phyloP scores from a whole-genome alignment of 2,797 vertebrate species.

The Enteromius viviparus region DNA sequence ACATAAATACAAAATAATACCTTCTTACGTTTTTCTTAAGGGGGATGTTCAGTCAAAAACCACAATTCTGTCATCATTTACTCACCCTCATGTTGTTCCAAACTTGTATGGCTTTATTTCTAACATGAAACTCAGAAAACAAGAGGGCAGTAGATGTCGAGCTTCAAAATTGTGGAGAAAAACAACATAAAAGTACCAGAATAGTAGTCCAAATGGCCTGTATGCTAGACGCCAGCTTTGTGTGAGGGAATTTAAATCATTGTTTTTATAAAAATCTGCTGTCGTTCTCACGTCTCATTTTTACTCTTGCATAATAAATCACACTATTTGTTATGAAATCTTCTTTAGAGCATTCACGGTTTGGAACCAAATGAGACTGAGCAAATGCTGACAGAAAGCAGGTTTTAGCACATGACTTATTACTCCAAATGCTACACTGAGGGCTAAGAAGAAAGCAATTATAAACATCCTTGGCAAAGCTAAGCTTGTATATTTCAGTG shows the following conservation, averaged over 20 bases:
- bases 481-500: background rate
- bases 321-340: background rate
- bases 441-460: background rate
- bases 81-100: background rate
- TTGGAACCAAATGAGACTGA: background rate
- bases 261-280: background rate
- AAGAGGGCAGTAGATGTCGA: background rate
- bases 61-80: background rate
- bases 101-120: background rate
- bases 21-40: background rate
- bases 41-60: background rate
- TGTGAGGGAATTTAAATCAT: background rate
- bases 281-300: background rate
- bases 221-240: background rate
- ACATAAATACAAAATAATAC: background rate
- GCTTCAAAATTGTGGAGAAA: background rate
- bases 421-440: background rate
- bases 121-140: background rate
- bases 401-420: background rate
- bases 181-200: background rate
- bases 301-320: background rate
- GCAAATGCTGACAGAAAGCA: background rate
- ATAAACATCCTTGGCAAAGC: background rate
- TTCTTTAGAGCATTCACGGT: background rate
- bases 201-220: background rate